These are phyloP conservation scores for Nebria ingens DNA, from an alignment of 1,140 invertebrate species.

Conservation along the genomic window DNA sequence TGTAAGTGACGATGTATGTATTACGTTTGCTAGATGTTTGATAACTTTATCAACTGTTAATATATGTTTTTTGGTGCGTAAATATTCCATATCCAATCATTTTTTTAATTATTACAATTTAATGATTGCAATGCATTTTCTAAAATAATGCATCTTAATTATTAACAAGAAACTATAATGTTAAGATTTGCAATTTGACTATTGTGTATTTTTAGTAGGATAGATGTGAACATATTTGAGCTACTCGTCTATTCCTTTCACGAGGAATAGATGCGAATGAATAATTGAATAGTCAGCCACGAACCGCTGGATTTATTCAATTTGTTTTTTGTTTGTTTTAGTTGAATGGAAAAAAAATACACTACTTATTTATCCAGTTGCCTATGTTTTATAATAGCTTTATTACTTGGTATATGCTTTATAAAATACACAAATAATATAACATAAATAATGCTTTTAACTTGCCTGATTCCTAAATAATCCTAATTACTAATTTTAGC, in stretches of 20 bases:
- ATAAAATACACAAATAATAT: slow-evolving; percentile 9
- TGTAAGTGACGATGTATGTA: background rate
- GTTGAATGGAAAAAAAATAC: background rate
- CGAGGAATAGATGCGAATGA: background rate
- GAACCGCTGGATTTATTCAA: background rate
- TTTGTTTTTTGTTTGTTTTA: background rate
- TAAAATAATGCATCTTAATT: background rate
- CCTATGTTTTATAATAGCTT: slow-evolving; percentile 5
- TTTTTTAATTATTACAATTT: background rate
- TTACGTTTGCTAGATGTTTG: background rate
- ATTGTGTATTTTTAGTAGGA: background rate
- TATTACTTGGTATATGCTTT: slow-evolving; percentile 9
- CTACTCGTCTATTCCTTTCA: background rate
- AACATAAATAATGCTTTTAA: background rate
- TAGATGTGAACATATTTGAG: background rate
- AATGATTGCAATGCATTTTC: background rate
- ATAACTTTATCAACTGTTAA: background rate
- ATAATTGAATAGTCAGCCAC: background rate
- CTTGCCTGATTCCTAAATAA: too few relatives aligned
- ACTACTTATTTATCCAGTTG: background rate
- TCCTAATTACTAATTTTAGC: too few relatives aligned
- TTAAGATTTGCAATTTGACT: background rate
- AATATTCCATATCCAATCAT: background rate
- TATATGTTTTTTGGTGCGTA: background rate
- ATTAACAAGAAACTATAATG: too few relatives aligned